phyloP scores from a whole-genome alignment of 1,140 invertebrate species.

The Coelopa frigida region DNA sequence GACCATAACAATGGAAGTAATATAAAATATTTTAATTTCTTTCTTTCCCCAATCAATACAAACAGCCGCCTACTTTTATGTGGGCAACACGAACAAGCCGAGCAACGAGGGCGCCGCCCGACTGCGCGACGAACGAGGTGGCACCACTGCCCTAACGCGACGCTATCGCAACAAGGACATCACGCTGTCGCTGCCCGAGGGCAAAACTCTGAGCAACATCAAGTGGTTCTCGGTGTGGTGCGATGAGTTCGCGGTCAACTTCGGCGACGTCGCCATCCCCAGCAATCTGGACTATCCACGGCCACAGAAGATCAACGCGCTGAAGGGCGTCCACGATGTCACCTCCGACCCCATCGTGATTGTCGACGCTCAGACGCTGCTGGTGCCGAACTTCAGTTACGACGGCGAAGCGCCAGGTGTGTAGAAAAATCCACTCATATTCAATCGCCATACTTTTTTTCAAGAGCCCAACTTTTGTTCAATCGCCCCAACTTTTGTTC shows the following conservation, averaged over 20 bases:
- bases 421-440: slow-evolving; percentile 15
- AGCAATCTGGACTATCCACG: slow-evolving; percentile 70
- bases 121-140: slow-evolving; percentile 73
- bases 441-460: background rate
- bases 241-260: slow-evolving; percentile 82
- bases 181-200: slow-evolving; percentile 77
- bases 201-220: slow-evolving; percentile 71
- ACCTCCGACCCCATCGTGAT: slow-evolving; percentile 78
- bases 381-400: slow-evolving; percentile 80
- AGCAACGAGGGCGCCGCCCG: slow-evolving; percentile 62
- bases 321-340: slow-evolving; percentile 74
- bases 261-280: slow-evolving; percentile 78
- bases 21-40: background rate
- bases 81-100: slow-evolving; percentile 59
- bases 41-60: background rate
- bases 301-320: slow-evolving; percentile 67
- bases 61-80: slow-evolving; percentile 82
- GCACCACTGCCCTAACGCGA: slow-evolving; percentile 57
- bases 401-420: slow-evolving; percentile 84
- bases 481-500: too few relatives aligned
- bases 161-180: slow-evolving; percentile 72
- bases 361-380: slow-evolving; percentile 82
- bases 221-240: slow-evolving; percentile 88
- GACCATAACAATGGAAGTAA: background rate
- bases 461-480: background rate